These are phyloP conservation scores for Spheniscus humboldti DNA, from an alignment of 2,797 vertebrate species.

Conservation along the genomic window DNA sequence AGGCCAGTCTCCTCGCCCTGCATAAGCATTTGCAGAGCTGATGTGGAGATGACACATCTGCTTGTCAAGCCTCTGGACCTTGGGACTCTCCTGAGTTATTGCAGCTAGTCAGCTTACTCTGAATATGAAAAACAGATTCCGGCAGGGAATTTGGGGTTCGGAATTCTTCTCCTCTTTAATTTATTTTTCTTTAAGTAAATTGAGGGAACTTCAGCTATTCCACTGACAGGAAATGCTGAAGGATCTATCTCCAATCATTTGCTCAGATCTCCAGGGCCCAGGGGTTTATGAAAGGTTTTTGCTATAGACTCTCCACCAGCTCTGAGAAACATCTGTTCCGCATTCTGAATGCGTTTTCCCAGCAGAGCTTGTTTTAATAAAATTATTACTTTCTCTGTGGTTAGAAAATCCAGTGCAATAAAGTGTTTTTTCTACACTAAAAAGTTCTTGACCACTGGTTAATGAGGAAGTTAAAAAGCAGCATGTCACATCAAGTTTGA, in stretches of 20 bases:
- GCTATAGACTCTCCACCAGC: not conserved
- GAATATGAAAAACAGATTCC: conserved; percentile 36
- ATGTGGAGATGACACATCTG: conserved; percentile 33
- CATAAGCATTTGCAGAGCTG: not conserved
- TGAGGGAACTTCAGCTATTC: conserved; percentile 16
- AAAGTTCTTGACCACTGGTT: not conserved
- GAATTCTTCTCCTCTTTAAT: conserved; percentile 31
- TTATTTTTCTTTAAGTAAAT: conserved; percentile 48
- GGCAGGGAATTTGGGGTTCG: conserved; percentile 6
- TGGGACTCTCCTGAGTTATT: conserved; percentile 26
- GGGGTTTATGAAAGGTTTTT: conserved; percentile 22
- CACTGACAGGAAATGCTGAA: conserved; percentile 54
- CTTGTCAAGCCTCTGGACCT: conserved; percentile 14
- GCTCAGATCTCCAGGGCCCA: not conserved
- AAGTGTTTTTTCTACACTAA: not conserved
- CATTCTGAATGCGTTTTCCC: conserved; percentile 27
- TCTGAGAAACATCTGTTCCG: conserved; percentile 53
- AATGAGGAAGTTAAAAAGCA: conserved; percentile 16
- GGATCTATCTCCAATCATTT: conserved; percentile 41
- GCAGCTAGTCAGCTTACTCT: conserved; percentile 24
- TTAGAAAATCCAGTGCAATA: conserved; percentile 6
- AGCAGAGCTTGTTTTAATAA: conserved; percentile 53
- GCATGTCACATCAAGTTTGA: not conserved
- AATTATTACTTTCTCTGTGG: conserved; percentile 47
- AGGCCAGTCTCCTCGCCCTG: not conserved